A percentile compares a stretch with the other conserved stretches of the same genome.
Evolutionary conservation across 2,113 vertebrate species (phyloP).

Genomic region (Thymallus thymallus): DNA sequence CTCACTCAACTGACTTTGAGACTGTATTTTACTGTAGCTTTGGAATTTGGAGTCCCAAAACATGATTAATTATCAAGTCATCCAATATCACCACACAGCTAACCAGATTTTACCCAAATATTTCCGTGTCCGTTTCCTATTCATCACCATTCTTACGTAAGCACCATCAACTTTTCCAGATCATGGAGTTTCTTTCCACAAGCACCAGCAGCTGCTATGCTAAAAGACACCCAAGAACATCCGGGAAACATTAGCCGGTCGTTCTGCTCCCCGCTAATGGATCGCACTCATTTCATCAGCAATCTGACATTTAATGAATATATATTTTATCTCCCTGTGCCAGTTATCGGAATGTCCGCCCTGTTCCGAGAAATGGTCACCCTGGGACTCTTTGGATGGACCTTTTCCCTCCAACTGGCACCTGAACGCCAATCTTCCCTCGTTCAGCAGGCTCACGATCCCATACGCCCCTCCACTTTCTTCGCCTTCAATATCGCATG

Average conservation of each 20-base stretch:
- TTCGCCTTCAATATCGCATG: constrained; percentile 77
- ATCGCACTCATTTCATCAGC: constrained; percentile 84
- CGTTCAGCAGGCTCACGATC: constrained; percentile 51
- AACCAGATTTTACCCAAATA: neutral
- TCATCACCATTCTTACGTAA: neutral
- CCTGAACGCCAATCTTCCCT: constrained; percentile 74
- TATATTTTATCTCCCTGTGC: constrained; percentile 83
- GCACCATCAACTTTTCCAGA: constrained; percentile 38
- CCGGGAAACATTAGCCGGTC: constrained; percentile 78
- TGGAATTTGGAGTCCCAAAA: too few relatives aligned
- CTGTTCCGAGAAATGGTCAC: constrained; percentile 80
- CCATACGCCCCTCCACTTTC: constrained; percentile 49
- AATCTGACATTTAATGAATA: constrained; percentile 85
- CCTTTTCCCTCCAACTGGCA: constrained; percentile 70
- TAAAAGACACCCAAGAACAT: constrained; percentile 75
- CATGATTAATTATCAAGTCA: too few relatives aligned
- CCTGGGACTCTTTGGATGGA: constrained; percentile 77
- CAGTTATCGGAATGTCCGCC: constrained; percentile 82
- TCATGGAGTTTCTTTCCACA: constrained; percentile 65
- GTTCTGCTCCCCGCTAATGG: constrained; percentile 78
- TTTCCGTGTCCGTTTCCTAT: neutral
- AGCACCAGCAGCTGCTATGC: constrained; percentile 56
- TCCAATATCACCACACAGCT: too few relatives aligned
- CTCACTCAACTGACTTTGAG: too few relatives aligned
- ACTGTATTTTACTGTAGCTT: too few relatives aligned